A percentile compares a stretch with the other conserved stretches of the same genome.
Evolutionary conservation across 2,113 vertebrate genomes (phyloP).

Genomic region (Perca schrenkii): DNA sequence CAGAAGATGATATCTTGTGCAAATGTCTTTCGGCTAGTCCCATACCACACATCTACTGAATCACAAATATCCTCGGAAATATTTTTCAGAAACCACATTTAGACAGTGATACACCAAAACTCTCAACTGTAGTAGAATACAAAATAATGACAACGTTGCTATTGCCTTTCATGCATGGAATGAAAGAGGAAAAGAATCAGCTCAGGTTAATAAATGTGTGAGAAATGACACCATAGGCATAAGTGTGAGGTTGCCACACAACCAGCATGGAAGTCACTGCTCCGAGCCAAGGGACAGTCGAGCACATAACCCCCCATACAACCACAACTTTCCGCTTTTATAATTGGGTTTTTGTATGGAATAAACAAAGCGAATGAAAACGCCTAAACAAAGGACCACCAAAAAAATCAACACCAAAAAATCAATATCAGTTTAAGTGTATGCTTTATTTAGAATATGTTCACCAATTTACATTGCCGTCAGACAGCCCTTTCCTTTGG

Average conservation of each 20-base stretch:
- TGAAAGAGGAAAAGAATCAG: not conserved
- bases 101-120: not conserved
- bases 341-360: not conserved
- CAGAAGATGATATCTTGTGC: not conserved
- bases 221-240: slow-evolving; percentile 12
- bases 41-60: not conserved
- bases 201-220: not conserved
- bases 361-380: not conserved
- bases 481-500: no score
- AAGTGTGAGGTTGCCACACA: slow-evolving; percentile 28
- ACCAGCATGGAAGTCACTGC: slow-evolving; percentile 21
- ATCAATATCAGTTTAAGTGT: no score
- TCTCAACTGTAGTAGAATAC: not conserved
- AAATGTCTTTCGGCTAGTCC: not conserved
- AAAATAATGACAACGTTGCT: no score
- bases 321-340: not conserved
- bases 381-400: no score
- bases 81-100: not conserved
- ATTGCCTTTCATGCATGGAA: not conserved
- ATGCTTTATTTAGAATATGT: no score
- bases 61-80: not conserved
- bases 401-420: no score
- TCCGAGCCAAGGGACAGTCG: not conserved
- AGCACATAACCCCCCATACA: not conserved
- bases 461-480: no score